Percentiles rank a stretch among this genome's conserved stretches.
Evolutionary conservation across 2,888 invertebrate species (phyloP).

Genomic region (Rotaria sp.): DNA sequence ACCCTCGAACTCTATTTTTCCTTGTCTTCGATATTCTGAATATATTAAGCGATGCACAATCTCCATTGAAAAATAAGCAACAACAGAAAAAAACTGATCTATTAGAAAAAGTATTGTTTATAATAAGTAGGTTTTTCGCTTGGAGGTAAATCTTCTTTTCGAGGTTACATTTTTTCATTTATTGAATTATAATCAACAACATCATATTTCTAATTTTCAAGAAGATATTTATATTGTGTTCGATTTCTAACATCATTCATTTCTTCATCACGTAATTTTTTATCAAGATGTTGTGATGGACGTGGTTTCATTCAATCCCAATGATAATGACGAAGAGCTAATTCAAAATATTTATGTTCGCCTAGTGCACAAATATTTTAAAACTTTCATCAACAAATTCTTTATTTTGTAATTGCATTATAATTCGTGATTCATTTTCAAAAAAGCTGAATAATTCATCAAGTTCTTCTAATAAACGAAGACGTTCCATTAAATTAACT

Average conservation of each 20-base stretch:
- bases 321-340: constrained; percentile 11
- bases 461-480: constrained; percentile 27
- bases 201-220: constrained; percentile 23
- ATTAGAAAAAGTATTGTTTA: constrained; percentile 16
- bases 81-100: not conserved
- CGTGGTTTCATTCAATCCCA: constrained; percentile 1
- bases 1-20: too few species aligned
- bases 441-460: constrained; percentile 18
- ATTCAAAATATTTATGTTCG: constrained; percentile 18
- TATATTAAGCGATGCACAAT: too few species aligned
- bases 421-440: constrained; percentile 8
- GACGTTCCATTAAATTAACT: not conserved
- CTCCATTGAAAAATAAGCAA: too few species aligned
- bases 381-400: not conserved
- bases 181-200: constrained; percentile 12
- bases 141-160: constrained; percentile 5
- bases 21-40: too few species aligned
- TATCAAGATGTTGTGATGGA: not conserved
- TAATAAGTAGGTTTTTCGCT: not conserved
- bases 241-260: not conserved
- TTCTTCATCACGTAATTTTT: constrained; percentile 24
- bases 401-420: not conserved
- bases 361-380: not conserved
- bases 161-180: not conserved
- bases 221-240: not conserved